Conservation (phyloP, 2,113 vertebrate species). For the Polyodon spathula region DNA sequence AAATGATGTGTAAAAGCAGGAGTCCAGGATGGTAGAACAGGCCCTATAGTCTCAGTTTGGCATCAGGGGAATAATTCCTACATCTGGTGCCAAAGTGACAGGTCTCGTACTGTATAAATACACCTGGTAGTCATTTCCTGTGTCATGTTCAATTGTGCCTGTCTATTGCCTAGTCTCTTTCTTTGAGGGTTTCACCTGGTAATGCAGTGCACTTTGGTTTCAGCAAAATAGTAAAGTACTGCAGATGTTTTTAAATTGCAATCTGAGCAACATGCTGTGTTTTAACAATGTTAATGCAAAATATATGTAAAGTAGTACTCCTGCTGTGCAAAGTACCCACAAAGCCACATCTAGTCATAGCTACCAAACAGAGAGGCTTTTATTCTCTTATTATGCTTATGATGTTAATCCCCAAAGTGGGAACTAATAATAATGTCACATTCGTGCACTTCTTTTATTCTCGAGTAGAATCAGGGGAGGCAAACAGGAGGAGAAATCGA, state of each 20-base stretch:
- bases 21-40: neutral
- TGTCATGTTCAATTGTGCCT: neutral
- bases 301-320: too few species aligned
- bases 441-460: too few species aligned
- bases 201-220: neutral
- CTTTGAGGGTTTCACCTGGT: neutral
- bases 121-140: too few species aligned
- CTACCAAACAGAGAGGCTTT: too few species aligned
- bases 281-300: neutral
- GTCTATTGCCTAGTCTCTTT: neutral
- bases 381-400: neutral
- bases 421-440: neutral
- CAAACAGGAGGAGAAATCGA: neutral
- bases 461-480: neutral
- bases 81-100: neutral
- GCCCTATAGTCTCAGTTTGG: neutral
- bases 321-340: too few species aligned
- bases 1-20: neutral
- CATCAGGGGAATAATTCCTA: conserved; percentile 2
- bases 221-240: neutral
- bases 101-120: too few species aligned
- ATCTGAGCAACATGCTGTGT: neutral
- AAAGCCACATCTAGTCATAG: too few species aligned
- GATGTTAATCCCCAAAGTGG: neutral
- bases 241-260: too few species aligned